phyloP scores from a whole-genome alignment of 2,113 vertebrate genomes.

The Rousettus leschenaultii region DNA sequence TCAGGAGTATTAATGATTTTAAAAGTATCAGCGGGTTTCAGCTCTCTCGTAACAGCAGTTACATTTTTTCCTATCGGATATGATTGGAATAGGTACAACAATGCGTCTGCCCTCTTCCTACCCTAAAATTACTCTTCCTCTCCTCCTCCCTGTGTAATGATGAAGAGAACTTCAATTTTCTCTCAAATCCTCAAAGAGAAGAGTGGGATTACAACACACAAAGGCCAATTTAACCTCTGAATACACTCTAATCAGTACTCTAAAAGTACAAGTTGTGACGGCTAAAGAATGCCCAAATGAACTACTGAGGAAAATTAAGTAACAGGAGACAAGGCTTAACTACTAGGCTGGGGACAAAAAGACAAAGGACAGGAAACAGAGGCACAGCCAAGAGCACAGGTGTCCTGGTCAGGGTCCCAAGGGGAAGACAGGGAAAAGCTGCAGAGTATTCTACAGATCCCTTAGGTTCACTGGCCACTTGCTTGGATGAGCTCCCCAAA shows the following conservation, averaged over 20 bases:
- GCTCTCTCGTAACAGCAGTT: background rate
- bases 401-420: background rate
- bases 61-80: background rate
- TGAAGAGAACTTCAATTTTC: background rate
- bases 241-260: background rate
- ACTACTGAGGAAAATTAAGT: background rate
- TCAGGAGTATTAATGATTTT: background rate
- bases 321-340: background rate
- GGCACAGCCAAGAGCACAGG: background rate
- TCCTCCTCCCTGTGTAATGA: background rate
- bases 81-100: rapidly evolving
- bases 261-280: background rate
- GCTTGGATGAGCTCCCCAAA: background rate
- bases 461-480: background rate
- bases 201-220: background rate
- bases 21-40: background rate
- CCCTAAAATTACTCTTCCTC: background rate
- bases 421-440: background rate
- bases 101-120: background rate
- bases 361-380: background rate
- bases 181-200: background rate
- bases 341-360: background rate
- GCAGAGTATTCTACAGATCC: background rate
- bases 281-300: background rate
- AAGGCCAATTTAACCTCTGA: background rate